A percentile compares a stretch with the other conserved stretches of the same genome.
phyloP scores from a whole-genome alignment of 1,140 invertebrate genomes.

The Drosophila gunungcola region DNA sequence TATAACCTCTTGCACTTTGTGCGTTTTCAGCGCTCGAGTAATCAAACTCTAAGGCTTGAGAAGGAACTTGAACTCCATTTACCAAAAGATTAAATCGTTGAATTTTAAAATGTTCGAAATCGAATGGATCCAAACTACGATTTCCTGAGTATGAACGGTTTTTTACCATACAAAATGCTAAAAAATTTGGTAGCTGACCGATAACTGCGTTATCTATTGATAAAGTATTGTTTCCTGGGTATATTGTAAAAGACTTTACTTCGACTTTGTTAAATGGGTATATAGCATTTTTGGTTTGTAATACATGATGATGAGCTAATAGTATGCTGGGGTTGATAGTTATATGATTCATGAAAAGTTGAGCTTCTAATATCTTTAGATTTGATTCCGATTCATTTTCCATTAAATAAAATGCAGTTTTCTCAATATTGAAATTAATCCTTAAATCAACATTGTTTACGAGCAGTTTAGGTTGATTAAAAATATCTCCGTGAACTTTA shows the following conservation, averaged over 20 bases:
- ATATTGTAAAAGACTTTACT: conserved; percentile 1
- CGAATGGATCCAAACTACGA: background rate
- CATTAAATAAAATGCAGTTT: conserved; percentile 14
- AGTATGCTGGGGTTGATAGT: background rate
- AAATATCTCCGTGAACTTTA: too few species aligned
- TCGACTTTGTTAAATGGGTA: background rate
- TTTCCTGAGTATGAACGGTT: background rate
- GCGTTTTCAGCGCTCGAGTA: background rate
- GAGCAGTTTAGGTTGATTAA: too few species aligned
- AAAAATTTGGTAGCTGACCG: background rate
- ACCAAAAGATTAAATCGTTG: conserved; percentile 6
- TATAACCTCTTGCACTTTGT: conserved; percentile 2
- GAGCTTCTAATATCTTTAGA: conserved; percentile 4
- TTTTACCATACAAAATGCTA: background rate
- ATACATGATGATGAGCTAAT: background rate
- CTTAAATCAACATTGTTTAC: background rate
- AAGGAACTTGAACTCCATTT: conserved; percentile 10
- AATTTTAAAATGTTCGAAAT: conserved; percentile 5
- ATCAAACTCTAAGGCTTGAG: background rate
- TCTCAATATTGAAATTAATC: conserved; percentile 3
- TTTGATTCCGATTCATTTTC: background rate
- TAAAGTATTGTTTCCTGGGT: conserved; percentile 4
- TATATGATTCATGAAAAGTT: conserved; percentile 13
- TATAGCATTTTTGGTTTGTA: conserved; percentile 11
- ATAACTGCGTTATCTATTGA: background rate